A percentile compares a stretch with the other conserved stretches of the same genome.
Evolutionary conservation across 2,797 vertebrate species (phyloP).

Genomic region (Scarus forsteni): DNA sequence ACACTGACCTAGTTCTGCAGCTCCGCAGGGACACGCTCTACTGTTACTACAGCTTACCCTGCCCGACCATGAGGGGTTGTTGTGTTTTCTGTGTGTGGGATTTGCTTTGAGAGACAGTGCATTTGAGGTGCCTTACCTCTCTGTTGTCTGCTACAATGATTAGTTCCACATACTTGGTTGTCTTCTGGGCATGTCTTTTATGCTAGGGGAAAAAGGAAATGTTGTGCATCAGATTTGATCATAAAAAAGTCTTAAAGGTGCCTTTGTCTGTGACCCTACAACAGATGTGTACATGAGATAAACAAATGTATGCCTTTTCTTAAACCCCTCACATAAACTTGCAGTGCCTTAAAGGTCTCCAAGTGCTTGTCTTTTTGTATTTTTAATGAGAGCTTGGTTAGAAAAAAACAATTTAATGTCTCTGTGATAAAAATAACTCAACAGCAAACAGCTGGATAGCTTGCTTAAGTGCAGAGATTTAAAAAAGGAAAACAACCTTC

Average conservation of each 20-base stretch:
- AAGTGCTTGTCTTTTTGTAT: neutral
- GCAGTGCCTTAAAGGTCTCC: neutral
- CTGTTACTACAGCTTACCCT: conserved; percentile 52
- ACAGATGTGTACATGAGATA: neutral
- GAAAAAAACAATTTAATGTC: neutral
- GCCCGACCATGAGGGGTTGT: conserved; percentile 10
- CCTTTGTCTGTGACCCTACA: neutral
- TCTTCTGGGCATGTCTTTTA: conserved; percentile 93
- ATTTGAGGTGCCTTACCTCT: conserved; percentile 87
- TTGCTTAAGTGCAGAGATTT: too few relatives aligned
- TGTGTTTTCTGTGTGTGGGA: conserved; percentile 25
- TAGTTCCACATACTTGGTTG: conserved; percentile 96
- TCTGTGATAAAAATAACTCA: too few relatives aligned
- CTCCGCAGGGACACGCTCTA: conserved; percentile 48
- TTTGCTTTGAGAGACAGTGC: conserved; percentile 18
- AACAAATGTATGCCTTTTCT: neutral
- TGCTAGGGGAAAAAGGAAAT: conserved; percentile 79
- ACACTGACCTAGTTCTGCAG: conserved; percentile 73
- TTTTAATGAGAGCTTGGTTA: neutral
- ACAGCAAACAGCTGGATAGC: too few relatives aligned
- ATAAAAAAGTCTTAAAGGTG: neutral
- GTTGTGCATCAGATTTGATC: neutral
- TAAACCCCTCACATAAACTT: conserved; percentile 14
- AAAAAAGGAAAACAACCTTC: too few relatives aligned
- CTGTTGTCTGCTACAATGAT: conserved; percentile 98